Percentiles rank a stretch among this genome's conserved stretches.
phyloP scores from a whole-genome alignment of 2,797 vertebrate species.

The Chiroxiphia lanceolata region DNA sequence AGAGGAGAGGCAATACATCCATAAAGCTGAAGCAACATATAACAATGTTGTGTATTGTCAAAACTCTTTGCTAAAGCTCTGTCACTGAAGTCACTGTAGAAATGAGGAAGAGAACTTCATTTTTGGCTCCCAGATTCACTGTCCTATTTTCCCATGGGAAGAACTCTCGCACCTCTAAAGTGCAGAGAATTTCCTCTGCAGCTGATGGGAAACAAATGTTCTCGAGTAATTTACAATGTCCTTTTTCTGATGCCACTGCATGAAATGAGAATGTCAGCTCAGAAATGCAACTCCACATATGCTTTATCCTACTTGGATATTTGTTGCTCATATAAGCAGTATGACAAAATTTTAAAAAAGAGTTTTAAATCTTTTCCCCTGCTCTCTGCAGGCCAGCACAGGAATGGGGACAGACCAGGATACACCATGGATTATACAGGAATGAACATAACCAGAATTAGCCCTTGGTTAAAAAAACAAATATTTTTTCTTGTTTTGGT shows the following conservation, averaged over 20 bases:
- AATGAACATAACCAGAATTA: neutral
- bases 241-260: neutral
- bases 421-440: neutral
- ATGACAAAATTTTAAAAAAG: neutral
- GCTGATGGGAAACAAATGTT: conserved; percentile 29
- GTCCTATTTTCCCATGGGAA: neutral
- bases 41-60: neutral
- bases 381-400: neutral
- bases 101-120: neutral
- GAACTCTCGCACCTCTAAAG: conserved; percentile 3
- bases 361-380: neutral
- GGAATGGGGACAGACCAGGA: neutral
- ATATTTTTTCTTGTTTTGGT: neutral
- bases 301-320: neutral
- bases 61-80: neutral
- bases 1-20: neutral
- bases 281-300: neutral
- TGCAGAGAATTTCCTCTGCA: neutral
- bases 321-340: neutral
- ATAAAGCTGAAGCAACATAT: neutral
- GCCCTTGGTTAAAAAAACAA: neutral
- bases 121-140: neutral
- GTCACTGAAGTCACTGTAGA: neutral
- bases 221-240: neutral
- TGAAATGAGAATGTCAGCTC: neutral